A percentile compares a stretch with the other conserved stretches of the same genome.
phyloP scores from a whole-genome alignment of 2,888 invertebrate genomes.

The Phymatocera aterrima region DNA sequence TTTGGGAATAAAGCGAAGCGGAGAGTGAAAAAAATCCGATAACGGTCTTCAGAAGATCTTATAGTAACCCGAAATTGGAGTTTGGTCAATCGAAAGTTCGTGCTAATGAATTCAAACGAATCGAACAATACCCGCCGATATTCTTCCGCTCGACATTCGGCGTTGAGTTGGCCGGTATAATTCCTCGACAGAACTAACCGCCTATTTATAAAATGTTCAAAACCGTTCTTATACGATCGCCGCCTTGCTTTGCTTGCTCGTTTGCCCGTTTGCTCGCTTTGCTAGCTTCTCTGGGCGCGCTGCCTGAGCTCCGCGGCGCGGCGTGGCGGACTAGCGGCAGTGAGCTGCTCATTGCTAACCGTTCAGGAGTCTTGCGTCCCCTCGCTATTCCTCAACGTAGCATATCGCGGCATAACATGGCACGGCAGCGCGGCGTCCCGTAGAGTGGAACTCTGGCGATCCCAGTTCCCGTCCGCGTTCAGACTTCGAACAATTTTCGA shows the following conservation, averaged over 20 bases:
- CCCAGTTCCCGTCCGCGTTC: constrained; percentile 56
- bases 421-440: background rate
- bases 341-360: background rate
- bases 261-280: too few relatives aligned
- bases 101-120: too few relatives aligned
- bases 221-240: background rate
- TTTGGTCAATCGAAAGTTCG: too few relatives aligned
- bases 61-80: background rate
- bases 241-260: too few relatives aligned
- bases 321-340: background rate
- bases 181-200: constrained; percentile 26
- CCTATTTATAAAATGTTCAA: constrained; percentile 39
- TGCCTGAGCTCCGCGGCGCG: too few relatives aligned
- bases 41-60: too few relatives aligned
- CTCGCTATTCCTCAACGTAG: background rate
- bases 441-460: background rate
- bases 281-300: background rate
- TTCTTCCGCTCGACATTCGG: constrained; percentile 21
- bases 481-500: constrained; percentile 69
- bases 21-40: too few relatives aligned
- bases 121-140: constrained; percentile 17
- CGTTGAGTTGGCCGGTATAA: constrained; percentile 31
- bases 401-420: background rate
- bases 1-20: too few relatives aligned
- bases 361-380: background rate